phyloP scores from a whole-genome alignment of 1,140 invertebrate species.

The Diorhabda sublineata region DNA sequence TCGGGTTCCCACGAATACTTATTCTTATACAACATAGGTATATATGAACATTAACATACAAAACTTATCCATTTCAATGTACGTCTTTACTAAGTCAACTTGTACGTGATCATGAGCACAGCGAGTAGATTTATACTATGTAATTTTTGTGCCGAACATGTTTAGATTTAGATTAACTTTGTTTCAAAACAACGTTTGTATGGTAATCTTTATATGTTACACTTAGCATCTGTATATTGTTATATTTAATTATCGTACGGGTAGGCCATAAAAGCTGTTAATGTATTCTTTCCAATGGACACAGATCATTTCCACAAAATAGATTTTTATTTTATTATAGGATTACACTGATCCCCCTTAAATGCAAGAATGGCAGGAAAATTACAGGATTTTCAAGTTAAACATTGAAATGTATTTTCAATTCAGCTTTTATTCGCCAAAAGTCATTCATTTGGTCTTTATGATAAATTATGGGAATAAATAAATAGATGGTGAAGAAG shows the following conservation, averaged over 20 bases:
- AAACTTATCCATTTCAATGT: background rate
- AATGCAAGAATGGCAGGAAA: background rate
- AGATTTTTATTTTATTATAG: background rate
- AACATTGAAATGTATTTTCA: background rate
- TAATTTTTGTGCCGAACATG: constrained; percentile 17
- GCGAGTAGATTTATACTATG: constrained; percentile 21
- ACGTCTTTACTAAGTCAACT: constrained; percentile 14
- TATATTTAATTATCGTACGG: background rate
- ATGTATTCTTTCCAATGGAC: background rate
- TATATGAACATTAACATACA: constrained; percentile 7
- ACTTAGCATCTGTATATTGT: constrained; percentile 1
- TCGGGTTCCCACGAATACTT: constrained; percentile 22
- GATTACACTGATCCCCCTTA: background rate
- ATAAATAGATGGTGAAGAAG: too few relatives aligned
- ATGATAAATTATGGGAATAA: too few relatives aligned
- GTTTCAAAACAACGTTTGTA: constrained; percentile 14
- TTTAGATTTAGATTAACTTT: constrained; percentile 11
- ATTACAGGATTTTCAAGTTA: background rate
- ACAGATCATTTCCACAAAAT: background rate
- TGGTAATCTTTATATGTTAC: background rate
- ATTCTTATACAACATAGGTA: background rate
- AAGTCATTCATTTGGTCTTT: too few relatives aligned
- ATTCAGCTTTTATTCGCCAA: too few relatives aligned
- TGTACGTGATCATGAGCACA: constrained; percentile 21
- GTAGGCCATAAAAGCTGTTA: background rate